A percentile compares a stretch with the other conserved stretches of the same genome.
phyloP scores from a whole-genome alignment of 2,797 vertebrate species.

The Phataginus tetradactyla region DNA sequence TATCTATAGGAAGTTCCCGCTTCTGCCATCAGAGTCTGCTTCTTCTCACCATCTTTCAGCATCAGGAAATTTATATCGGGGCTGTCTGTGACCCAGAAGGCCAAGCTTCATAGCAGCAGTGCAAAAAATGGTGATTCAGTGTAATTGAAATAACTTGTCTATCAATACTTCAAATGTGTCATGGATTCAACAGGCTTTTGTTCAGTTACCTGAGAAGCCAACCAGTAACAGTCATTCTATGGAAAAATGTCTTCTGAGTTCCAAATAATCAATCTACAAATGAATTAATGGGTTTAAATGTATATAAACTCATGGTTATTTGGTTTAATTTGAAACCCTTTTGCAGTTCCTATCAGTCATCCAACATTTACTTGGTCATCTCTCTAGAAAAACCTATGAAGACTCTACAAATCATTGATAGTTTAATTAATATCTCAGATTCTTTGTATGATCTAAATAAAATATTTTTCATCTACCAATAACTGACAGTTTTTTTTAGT shows the following conservation, averaged over 20 bases:
- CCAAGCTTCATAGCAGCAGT: not conserved
- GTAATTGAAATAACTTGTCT: not conserved
- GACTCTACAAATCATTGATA: not conserved
- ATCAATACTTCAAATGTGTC: not conserved
- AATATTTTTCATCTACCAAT: constrained; percentile 38
- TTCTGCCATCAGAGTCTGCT: not conserved
- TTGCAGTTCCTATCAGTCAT: not conserved
- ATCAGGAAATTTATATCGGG: not conserved
- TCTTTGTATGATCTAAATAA: constrained; percentile 45
- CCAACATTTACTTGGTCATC: constrained; percentile 6
- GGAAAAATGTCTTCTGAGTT: not conserved
- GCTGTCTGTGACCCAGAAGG: not conserved
- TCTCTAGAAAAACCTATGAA: not conserved
- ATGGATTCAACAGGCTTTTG: not conserved
- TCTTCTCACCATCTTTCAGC: not conserved
- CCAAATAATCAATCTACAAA: not conserved
- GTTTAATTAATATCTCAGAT: constrained; percentile 38
- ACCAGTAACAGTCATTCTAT: not conserved
- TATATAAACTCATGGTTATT: not conserved
- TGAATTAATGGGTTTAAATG: not conserved
- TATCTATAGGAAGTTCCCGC: not conserved
- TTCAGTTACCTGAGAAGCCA: not conserved
- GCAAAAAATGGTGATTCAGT: not conserved
- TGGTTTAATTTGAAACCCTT: not conserved
- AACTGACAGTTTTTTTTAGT: not conserved